Conservation (phyloP, 1,140 invertebrate genomes). For the Drosophila melanica region DNA sequence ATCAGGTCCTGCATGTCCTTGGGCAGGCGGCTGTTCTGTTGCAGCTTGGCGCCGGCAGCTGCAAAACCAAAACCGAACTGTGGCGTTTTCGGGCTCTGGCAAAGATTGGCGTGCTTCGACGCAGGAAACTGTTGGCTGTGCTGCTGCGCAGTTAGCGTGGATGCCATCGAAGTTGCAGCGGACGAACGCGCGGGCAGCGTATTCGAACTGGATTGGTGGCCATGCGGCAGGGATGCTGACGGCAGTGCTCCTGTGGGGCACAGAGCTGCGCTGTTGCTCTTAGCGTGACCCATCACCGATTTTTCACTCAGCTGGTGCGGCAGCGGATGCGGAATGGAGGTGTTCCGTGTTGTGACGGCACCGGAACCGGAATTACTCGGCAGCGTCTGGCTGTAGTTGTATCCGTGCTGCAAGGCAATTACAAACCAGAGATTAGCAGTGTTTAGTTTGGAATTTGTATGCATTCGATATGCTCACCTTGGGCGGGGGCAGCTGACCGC, state of each 20-base stretch:
- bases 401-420: conserved; percentile 30
- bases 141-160: conserved; percentile 13
- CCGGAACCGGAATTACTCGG: conserved; percentile 47
- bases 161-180: conserved; percentile 32
- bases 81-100: conserved; percentile 73
- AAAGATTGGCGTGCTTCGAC: conserved; percentile 69
- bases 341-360: conserved; percentile 71
- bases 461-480: conserved; percentile 41
- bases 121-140: conserved; percentile 54
- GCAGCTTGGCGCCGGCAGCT: conserved; percentile 28
- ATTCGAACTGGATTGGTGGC: conserved; percentile 43
- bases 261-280: conserved; percentile 29
- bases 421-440: not conserved
- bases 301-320: conserved; percentile 77
- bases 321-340: conserved; percentile 81
- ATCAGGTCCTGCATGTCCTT: conserved; percentile 93
- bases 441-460: too few relatives aligned
- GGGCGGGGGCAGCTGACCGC: conserved; percentile 47
- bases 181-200: conserved; percentile 66
- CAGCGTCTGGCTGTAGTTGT: conserved; percentile 69
- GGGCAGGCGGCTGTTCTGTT: conserved; percentile 29
- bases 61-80: conserved; percentile 68
- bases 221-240: conserved; percentile 11
- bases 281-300: conserved; percentile 39
- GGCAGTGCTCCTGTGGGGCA: conserved; percentile 2